Conservation (phyloP, 2,113 vertebrate species). For the Sclerurus mexicanus region DNA sequence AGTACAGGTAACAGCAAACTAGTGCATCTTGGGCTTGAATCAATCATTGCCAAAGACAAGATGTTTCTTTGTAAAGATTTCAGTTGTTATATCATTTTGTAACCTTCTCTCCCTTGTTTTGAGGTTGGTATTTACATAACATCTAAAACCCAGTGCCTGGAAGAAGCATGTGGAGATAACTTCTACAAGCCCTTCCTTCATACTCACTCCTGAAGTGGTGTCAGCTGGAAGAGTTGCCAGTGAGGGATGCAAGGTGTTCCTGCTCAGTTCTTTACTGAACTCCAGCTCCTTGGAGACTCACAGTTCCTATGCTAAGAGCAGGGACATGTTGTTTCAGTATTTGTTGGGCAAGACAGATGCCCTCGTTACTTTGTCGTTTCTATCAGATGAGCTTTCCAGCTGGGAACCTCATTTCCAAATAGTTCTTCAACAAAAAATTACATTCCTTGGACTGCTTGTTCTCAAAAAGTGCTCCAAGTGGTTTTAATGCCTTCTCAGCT, state of each 20-base stretch:
- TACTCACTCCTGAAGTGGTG: not conserved
- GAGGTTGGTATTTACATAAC: not conserved
- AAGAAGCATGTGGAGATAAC: not conserved
- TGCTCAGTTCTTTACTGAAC: not conserved
- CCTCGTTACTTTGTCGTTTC: not conserved
- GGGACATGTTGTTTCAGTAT: not conserved
- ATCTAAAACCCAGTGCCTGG: not conserved
- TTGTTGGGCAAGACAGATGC: constrained; percentile 28
- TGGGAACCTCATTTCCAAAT: constrained; percentile 25
- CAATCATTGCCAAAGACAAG: not conserved
- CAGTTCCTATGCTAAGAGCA: not conserved
- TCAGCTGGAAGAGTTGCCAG: not conserved
- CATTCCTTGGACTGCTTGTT: constrained; percentile 22
- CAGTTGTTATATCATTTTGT: not conserved
- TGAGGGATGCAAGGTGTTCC: not conserved
- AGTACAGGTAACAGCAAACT: not conserved
- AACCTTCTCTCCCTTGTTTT: not conserved
- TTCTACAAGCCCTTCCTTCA: not conserved
- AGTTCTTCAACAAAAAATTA: constrained; percentile 30
- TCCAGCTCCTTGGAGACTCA: not conserved
- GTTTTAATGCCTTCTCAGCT: not conserved
- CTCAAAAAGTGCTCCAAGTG: not conserved
- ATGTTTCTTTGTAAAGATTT: not conserved
- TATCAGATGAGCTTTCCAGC: constrained; percentile 43
- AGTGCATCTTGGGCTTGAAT: not conserved